Base-by-base conservation (phyloP, 2,113 vertebrate species). In the Choloepus hoffmanni region DNA sequence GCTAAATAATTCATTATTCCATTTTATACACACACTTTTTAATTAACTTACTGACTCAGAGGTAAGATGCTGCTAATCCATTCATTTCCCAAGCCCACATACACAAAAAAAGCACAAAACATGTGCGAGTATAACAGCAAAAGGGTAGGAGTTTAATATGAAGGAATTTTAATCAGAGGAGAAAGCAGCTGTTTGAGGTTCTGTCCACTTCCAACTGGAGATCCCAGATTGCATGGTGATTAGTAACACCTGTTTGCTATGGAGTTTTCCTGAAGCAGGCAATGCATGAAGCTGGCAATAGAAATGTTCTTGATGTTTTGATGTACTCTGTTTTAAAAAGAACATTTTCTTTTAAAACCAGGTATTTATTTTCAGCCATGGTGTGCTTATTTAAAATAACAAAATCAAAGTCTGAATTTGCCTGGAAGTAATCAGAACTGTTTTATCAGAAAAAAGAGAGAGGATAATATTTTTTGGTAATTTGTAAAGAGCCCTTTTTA, bases 1-100 rank as follows among this genome's bases (percentile, higher is more conserved):
- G 73, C 96, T 98, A 98, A 98, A 98, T 98, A 98, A 98, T 98
- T 98, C 97, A 98, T 97, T 97, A 96, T 96, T 97, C 94, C 67
- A 97, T 98, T 98, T 98, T 98, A 98, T 97, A 97, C 95, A 96
- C 96, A 97, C 95, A 97, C 79, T 83, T 94, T 98, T 98, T 98
- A 98, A 98, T 98, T 98, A 98, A 98, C 98, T 98, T 96, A 97
- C 95, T 96, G 97, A 98, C 95, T 98, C 96, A 96, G 95, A 98
- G 28, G 26, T 94, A 98, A 96, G 91, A 97, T 94, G 91, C 79
- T 93, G 90, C 94, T 98, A 98, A 98, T 98, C 98, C 96, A 89
- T 98, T 98, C 95, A 98, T 98, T 98, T 98, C 96, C 97, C 85
- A 96, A 98, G 91, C 92, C 95, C 88, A 58, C 88, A 58, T 11